A percentile compares a stretch with the other conserved stretches of the same genome.
phyloP scores from a whole-genome alignment of 2,888 invertebrate genomes.

The Hipparchia semele region DNA sequence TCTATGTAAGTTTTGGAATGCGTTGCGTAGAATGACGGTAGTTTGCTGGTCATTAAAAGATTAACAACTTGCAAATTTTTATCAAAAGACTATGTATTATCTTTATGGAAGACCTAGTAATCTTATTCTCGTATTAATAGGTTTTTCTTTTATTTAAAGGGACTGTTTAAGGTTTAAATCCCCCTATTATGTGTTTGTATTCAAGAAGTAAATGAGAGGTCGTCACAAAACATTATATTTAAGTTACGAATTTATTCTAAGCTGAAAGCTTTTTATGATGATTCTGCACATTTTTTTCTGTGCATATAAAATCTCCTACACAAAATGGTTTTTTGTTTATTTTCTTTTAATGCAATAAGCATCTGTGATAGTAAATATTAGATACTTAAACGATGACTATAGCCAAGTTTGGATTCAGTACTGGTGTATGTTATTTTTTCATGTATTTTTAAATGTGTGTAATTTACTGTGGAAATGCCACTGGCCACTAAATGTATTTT shows the following conservation, averaged over 20 bases:
- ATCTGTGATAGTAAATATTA: slow-evolving; percentile 74
- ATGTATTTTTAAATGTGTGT: slow-evolving; percentile 38
- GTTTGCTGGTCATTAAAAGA: slow-evolving; percentile 24
- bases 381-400: slow-evolving; percentile 46
- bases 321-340: slow-evolving; percentile 16
- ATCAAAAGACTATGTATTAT: slow-evolving; percentile 19
- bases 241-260: slow-evolving; percentile 42
- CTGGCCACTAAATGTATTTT: slow-evolving; percentile 32
- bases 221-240: slow-evolving; percentile 67
- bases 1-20: not conserved
- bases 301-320: not conserved
- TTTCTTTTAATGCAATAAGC: slow-evolving; percentile 65
- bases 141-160: slow-evolving; percentile 20
- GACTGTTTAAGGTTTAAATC: slow-evolving; percentile 24
- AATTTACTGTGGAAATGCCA: slow-evolving; percentile 32
- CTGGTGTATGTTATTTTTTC: slow-evolving; percentile 37
- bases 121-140: slow-evolving; percentile 24
- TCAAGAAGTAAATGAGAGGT: slow-evolving; percentile 15
- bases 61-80: slow-evolving; percentile 13
- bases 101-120: slow-evolving; percentile 33
- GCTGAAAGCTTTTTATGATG: slow-evolving; percentile 51
- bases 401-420: slow-evolving; percentile 48
- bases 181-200: slow-evolving; percentile 9
- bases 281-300: slow-evolving; percentile 28
- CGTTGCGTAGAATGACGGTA: slow-evolving; percentile 27